Evolutionary conservation across 2,797 vertebrate genomes (phyloP).

Genomic region (Leuciscus waleckii): DNA sequence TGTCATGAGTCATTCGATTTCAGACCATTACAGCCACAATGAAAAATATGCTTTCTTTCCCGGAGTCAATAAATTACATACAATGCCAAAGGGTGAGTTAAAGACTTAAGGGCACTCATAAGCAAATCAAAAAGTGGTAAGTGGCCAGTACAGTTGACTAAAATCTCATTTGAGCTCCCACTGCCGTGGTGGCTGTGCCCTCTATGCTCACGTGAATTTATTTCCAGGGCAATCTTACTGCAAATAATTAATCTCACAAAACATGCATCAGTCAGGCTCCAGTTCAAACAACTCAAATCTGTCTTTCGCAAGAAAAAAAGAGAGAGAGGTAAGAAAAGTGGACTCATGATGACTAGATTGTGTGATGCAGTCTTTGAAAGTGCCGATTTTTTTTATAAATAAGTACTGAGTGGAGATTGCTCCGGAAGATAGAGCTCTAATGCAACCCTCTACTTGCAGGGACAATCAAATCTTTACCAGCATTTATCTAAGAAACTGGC

Average conservation of each 20-base stretch:
- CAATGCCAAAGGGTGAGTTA: conserved; percentile 34
- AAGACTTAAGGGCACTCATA: conserved; percentile 52
- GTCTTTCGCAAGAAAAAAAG: conserved; percentile 64
- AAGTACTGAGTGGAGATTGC: conserved; percentile 60
- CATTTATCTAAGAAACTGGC: conserved; percentile 41
- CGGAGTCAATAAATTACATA: conserved; percentile 56
- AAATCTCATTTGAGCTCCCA: conserved; percentile 67
- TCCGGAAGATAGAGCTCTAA: conserved; percentile 54
- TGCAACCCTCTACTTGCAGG: conserved; percentile 51
- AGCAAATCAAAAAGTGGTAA: conserved; percentile 55
- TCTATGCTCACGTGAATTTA: conserved; percentile 72
- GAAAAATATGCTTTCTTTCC: conserved; percentile 40
- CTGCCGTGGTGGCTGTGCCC: conserved; percentile 60
- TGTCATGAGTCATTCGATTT: conserved; percentile 56
- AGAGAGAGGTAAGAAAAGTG: conserved; percentile 54
- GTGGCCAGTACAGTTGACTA: conserved; percentile 59
- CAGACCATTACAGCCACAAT: conserved; percentile 45
- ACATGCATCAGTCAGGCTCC: conserved; percentile 75
- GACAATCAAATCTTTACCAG: conserved; percentile 58
- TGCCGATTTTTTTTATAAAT: conserved; percentile 67
- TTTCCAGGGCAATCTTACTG: conserved; percentile 75
- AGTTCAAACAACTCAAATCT: conserved; percentile 72
- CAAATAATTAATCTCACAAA: conserved; percentile 78
- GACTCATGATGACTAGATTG: conserved; percentile 71
- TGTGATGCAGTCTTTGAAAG: conserved; percentile 61